A percentile compares a stretch with the other conserved stretches of the same genome.
Evolutionary conservation across 2,797 vertebrate species (phyloP).

Genomic region (Enteromius radiatus): DNA sequence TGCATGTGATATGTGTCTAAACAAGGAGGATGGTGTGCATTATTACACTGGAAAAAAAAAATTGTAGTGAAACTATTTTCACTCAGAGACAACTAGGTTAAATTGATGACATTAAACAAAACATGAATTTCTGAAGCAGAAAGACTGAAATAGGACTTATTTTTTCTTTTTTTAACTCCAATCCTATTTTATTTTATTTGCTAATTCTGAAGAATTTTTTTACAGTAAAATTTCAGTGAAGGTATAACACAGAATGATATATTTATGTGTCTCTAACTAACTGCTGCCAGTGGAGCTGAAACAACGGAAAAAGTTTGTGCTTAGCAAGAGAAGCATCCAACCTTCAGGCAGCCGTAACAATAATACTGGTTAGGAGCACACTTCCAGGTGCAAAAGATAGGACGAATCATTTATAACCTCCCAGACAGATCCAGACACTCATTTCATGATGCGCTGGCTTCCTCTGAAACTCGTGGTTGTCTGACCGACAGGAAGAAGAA

Average conservation of each 20-base stretch:
- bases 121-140: neutral
- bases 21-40: neutral
- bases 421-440: slow-evolving; percentile 43
- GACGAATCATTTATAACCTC: slow-evolving; percentile 21
- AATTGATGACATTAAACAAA: neutral
- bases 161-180: neutral
- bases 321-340: slow-evolving; percentile 5
- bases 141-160: neutral
- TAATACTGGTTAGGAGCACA: neutral
- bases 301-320: neutral
- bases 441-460: slow-evolving; percentile 29
- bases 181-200: neutral
- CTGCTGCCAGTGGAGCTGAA: neutral
- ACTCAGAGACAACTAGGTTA: neutral
- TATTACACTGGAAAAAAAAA: neutral
- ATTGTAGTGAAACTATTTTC: neutral
- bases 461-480: slow-evolving; percentile 26
- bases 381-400: slow-evolving; percentile 44
- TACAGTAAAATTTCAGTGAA: neutral
- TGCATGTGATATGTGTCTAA: slow-evolving; percentile 7
- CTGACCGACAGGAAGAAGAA: slow-evolving; percentile 24
- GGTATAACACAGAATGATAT: neutral
- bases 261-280: slow-evolving; percentile 5
- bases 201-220: neutral
- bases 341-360: slow-evolving; percentile 18